Percentiles rank a stretch among this genome's conserved stretches.
phyloP scores from a whole-genome alignment of 64 coral and sea anemone genomes.

The Pocillopora damicornis region DNA sequence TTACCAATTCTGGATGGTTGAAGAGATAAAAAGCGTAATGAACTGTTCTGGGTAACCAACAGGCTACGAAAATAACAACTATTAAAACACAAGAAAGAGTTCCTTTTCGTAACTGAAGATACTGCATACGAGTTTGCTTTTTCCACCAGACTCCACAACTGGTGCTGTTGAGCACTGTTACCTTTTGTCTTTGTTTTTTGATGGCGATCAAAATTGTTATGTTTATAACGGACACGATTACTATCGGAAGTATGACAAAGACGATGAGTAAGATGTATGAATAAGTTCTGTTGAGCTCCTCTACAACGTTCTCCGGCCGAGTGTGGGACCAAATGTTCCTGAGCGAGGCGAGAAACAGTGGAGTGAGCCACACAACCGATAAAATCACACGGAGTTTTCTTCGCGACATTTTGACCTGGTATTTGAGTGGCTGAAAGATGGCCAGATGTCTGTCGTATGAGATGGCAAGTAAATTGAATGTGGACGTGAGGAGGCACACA shows the following conservation, averaged over 20 bases:
- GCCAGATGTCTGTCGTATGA: slow-evolving; percentile 71
- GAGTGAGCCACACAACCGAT: slow-evolving; percentile 46
- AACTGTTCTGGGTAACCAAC: slow-evolving; percentile 71
- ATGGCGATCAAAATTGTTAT: slow-evolving; percentile 45
- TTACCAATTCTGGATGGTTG: slow-evolving; percentile 10
- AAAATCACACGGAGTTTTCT: slow-evolving; percentile 41
- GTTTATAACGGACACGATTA: slow-evolving; percentile 56
- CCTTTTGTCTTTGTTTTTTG: slow-evolving; percentile 53
- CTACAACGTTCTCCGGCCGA: slow-evolving; percentile 3
- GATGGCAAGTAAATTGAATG: slow-evolving; percentile 74
- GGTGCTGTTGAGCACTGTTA: neutral
- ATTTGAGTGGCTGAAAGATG: slow-evolving; percentile 70
- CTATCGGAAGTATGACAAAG: slow-evolving; percentile 71
- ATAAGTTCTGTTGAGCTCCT: slow-evolving; percentile 48
- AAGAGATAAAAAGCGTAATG: slow-evolving; percentile 43
- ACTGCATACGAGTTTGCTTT: neutral
- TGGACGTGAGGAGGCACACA: slow-evolving; percentile 56
- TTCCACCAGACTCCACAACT: neutral
- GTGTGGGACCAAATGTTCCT: slow-evolving; percentile 52
- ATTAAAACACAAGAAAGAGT: slow-evolving; percentile 66
- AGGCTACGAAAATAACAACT: slow-evolving; percentile 48
- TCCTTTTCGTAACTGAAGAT: slow-evolving; percentile 43
- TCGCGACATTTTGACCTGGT: slow-evolving; percentile 54
- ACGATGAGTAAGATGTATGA: slow-evolving; percentile 44
- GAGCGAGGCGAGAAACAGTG: slow-evolving; percentile 11